These are phyloP conservation scores for Hippoglossus hippoglossus DNA, from an alignment of 2,797 vertebrate species.

Conservation along the genomic window DNA sequence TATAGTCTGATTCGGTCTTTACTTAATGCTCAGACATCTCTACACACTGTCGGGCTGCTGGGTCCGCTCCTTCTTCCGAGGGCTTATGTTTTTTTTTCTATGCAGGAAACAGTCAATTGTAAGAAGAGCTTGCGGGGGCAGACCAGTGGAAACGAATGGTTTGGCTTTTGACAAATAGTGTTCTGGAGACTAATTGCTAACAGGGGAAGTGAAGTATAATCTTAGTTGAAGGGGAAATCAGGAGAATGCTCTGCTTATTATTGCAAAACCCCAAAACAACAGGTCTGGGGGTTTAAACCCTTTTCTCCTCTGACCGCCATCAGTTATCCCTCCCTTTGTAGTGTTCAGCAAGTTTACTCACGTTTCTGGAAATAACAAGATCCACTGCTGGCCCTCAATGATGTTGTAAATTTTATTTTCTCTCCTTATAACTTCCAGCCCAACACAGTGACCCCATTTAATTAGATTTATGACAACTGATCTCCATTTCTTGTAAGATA, in stretches of 20 bases:
- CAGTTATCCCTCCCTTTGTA: conserved; percentile 27
- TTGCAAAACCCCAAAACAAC: conserved; percentile 66
- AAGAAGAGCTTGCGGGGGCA: conserved; percentile 73
- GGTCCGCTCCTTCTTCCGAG: conserved; percentile 49
- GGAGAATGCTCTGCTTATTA: conserved; percentile 63
- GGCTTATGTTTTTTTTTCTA: conserved; percentile 65
- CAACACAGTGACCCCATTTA: conserved; percentile 29
- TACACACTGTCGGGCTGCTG: conserved; percentile 37
- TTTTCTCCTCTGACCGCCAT: conserved; percentile 25
- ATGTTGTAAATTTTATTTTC: conserved; percentile 4
- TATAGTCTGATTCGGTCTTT: conserved; percentile 16
- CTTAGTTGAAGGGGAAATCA: conserved; percentile 63
- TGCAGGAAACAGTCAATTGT: conserved; percentile 81
- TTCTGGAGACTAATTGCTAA: conserved; percentile 81
- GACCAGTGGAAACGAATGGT: conserved; percentile 66
- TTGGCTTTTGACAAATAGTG: conserved; percentile 80
- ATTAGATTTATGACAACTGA: conserved; percentile 27
- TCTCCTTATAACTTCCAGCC: background rate
- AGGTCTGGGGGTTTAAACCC: conserved; percentile 57
- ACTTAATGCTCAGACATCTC: conserved; percentile 31
- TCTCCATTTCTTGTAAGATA: conserved; percentile 17
- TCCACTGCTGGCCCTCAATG: conserved; percentile 3
- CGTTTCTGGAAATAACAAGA: conserved; percentile 46
- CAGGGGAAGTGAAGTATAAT: conserved; percentile 77
- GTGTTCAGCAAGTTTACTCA: conserved; percentile 30